phyloP scores from a whole-genome alignment of 1,140 invertebrate species.

The Leptopilina clavipes region DNA sequence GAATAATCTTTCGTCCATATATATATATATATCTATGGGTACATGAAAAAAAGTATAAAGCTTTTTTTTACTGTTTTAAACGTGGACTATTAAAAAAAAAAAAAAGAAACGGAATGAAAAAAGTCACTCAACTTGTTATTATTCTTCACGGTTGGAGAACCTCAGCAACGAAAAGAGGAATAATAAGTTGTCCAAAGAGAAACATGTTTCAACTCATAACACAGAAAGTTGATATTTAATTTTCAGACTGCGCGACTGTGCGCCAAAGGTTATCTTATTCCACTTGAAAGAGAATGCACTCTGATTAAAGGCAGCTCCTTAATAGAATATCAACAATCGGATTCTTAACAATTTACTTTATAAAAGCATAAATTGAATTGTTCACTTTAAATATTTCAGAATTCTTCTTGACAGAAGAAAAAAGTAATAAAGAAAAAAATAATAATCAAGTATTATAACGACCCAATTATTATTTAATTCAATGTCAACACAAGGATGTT shows the following conservation, averaged over 20 bases:
- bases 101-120: not conserved
- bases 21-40: not conserved
- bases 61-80: not conserved
- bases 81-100: constrained; percentile 7
- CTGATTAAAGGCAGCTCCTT: not conserved
- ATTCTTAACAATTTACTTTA: not conserved
- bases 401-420: too few relatives aligned
- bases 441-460: too few relatives aligned
- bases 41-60: constrained; percentile 13
- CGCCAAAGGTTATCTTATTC: not conserved
- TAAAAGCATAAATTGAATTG: too few relatives aligned
- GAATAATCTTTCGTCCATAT: constrained; percentile 20
- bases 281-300: constrained; percentile 8
- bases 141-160: constrained; percentile 31
- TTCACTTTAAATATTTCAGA: too few relatives aligned
- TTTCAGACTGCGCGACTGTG: not conserved
- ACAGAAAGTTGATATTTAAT: constrained; percentile 47
- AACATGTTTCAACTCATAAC: constrained; percentile 47
- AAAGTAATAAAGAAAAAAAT: too few relatives aligned
- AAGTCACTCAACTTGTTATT: constrained; percentile 20
- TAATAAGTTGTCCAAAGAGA: constrained; percentile 24
- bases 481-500: too few relatives aligned
- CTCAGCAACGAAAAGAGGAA: constrained; percentile 31
- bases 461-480: too few relatives aligned
- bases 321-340: constrained; percentile 3